Evolutionary conservation across 2,113 vertebrate species (phyloP).

Genomic region (Platichthys flesus): DNA sequence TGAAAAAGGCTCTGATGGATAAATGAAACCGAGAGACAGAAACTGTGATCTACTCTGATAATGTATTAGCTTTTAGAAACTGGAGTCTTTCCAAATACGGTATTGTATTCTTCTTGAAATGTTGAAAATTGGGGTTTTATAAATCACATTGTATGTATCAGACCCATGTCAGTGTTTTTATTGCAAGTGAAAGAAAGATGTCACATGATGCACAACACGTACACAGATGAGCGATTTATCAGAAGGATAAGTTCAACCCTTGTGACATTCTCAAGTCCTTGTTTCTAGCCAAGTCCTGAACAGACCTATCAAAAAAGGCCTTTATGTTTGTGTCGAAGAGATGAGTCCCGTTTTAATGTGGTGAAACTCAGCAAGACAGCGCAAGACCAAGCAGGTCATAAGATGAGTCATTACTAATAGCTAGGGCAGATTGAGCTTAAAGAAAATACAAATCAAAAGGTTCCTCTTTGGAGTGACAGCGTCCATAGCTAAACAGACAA

Average conservation of each 20-base stretch:
- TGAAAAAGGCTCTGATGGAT: neutral
- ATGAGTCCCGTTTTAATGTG: conserved; percentile 33
- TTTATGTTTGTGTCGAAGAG: conserved; percentile 41
- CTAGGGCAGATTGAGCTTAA: neutral
- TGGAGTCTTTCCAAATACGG: neutral
- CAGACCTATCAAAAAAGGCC: conserved; percentile 42
- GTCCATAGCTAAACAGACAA: neutral
- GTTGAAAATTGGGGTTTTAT: neutral
- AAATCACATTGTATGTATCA: neutral
- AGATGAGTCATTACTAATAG: conserved; percentile 34
- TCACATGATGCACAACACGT: neutral
- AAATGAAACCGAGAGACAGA: neutral
- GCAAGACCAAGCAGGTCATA: conserved; percentile 42
- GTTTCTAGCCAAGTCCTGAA: conserved; percentile 20
- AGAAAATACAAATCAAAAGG: neutral
- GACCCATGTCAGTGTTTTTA: neutral
- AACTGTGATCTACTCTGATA: neutral
- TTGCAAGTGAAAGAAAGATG: neutral
- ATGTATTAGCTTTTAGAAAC: neutral
- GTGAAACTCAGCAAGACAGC: conserved; percentile 32
- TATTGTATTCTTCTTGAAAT: neutral
- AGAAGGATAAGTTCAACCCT: conserved; percentile 26
- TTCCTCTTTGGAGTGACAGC: neutral
- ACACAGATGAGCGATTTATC: conserved; percentile 20
- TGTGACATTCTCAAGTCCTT: conserved; percentile 55